Evolutionary conservation across 2,113 vertebrate genomes (phyloP).

Genomic region (Hipposideros armiger): DNA sequence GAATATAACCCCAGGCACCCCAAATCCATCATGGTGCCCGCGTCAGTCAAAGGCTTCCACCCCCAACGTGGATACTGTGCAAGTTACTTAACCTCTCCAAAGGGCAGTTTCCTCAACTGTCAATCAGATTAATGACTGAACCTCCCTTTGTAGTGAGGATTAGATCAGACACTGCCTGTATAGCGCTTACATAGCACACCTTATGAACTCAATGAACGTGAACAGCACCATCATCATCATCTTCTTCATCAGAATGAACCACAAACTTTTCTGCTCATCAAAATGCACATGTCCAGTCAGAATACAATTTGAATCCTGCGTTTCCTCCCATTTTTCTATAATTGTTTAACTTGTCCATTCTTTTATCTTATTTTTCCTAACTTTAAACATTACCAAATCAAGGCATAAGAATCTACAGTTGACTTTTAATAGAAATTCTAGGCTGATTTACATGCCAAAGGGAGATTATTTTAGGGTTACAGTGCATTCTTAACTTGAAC

Average conservation of each 20-base stretch:
- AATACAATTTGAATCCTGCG: neutral
- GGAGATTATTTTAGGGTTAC: neutral
- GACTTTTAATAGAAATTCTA: neutral
- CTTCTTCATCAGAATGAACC: neutral
- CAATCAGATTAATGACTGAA: neutral
- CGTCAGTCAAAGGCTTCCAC: no score
- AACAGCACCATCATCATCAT: no score
- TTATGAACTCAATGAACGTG: neutral
- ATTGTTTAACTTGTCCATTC: neutral
- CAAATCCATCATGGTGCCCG: neutral
- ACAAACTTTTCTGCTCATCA: neutral
- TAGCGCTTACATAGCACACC: accelerated
- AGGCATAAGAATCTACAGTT: neutral
- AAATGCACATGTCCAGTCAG: neutral
- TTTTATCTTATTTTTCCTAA: neutral
- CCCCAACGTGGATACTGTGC: neutral
- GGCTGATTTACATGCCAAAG: neutral
- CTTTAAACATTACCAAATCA: neutral
- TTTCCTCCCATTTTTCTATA: neutral
- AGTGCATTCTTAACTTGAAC: neutral
- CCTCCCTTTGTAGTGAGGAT: neutral
- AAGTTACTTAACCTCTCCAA: neutral
- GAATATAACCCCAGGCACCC: neutral
- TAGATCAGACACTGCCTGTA: neutral
- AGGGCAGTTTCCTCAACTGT: neutral